Base-by-base conservation (phyloP, 2,888 invertebrate species). In the Drosophila neonasuta region DNA sequence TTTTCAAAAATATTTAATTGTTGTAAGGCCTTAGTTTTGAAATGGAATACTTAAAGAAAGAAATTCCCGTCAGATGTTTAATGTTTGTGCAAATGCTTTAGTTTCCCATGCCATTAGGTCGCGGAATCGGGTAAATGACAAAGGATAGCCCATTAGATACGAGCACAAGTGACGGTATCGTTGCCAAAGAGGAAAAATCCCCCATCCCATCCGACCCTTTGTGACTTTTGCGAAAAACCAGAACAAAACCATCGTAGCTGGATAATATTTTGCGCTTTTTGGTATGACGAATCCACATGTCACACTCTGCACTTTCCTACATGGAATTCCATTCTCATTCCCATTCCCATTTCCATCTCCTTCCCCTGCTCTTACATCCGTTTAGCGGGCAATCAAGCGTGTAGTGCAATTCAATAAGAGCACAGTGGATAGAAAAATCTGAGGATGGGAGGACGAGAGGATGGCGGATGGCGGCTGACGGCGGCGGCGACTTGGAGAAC, bases 361-460 rank as follows among this genome's bases (percentile, higher is more conserved):
- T n/a, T 20, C 13, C 42, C 39, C 49, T 32, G 39, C 71, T 61
- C 56, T 60, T 39, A 71, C 75, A 82, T 84, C 83, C 83, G 84
- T 83, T 84, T 86, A 84, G 84, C 77, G 80, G 79, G 84, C 86
- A 84, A 84, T 84, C 84, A 84, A 84, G 84, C 84, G 86, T 84
- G 81, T 83, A 80, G 83, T 77, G 83, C 86, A 83, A 84, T 84
- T 85, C 86, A 86, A 84, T 85, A 83, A 83, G 75, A 63, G 68
- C 49, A 24, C 44, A 30, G 44, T 46, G 49, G 24, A 24, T 24
- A 24, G 24, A 6, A 24, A 24, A 24, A 24, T 24, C 24, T 5
- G 24, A 24, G 24, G 51, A 45, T 15, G 24, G 50, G 45, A 13
- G 52, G 17, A 10, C 10, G 13, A 11, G 41, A 49, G 61, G 49